Evolutionary conservation across 2,113 vertebrate species (phyloP), one percentile per base, ranked within the genome.

Genomic region (Clarias batrachus): DNA sequence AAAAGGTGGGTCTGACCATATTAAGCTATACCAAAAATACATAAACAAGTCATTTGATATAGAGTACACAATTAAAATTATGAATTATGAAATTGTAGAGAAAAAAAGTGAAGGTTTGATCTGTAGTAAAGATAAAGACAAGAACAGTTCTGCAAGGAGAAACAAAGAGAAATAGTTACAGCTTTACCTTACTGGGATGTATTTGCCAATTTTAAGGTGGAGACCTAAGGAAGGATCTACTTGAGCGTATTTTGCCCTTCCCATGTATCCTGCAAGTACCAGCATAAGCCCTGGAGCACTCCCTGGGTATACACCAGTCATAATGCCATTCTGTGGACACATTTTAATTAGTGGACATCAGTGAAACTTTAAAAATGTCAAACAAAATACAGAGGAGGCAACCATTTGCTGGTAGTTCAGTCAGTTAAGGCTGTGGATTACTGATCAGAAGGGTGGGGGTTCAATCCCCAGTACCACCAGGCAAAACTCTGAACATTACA

Each of bases 291-390:
- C 90, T 11, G 90, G 86, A 33, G 86, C 89, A 10, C 90, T 91
- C 30, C 90, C 90, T 76, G 90, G 90, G 62, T 91, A 91, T 25
- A 90, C 89, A 5, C 89, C 90, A 56, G 85, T 91, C 82, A 90
- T 85, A 23, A 90, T 74, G 25, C 90, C 90, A 89, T 90, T 90
- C 90, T 90, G 87, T 77, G 81, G 54, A 25, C 3, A 78, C 5
- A 30, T 56, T 56, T 54, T 9, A 9, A 78, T 78, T 27, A 78
- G 74, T 56, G 23, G 23, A 27, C 14, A 7, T 56, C 12, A 77
- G 25, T 4, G 19, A 19, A 73, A 19, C 30, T 33, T 21, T 11
- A 3, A 52, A 41, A 74, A 52, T 52, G 8, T 9, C 5, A 33
- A 70, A 17, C 17, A 5, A 41, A 4, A 7, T 41, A 41, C 2